Evolutionary conservation across 2,113 vertebrate species (phyloP), one percentile per base, ranked within the genome.

Genomic region (Colaptes auratus): DNA sequence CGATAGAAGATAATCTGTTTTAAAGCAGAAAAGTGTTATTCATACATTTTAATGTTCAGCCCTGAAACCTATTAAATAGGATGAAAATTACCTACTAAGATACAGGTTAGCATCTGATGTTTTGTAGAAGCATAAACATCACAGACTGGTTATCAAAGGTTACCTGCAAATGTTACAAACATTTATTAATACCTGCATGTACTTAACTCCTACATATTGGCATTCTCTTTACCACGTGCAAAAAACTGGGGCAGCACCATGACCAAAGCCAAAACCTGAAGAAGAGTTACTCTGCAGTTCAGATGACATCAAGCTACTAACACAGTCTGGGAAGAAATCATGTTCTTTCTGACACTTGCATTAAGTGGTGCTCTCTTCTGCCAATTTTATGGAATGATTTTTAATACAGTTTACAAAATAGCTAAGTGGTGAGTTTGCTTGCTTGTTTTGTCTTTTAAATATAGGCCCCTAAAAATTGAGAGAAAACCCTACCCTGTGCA

Each of bases 391-490:
- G n/a, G 20, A 25, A 27, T 20, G 14, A 19, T 15, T 44, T 27
- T 23, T 8, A 9, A 50, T 6, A 13, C 12, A 10, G 10, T 69
- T 80, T 25, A 67, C 31, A 36, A 74, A 42, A 42, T 61, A 67
- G 67, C 15, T 46, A 55, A 35, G 6, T 2, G 1, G 6, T 0
- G 7, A 21, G 44, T 67, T n/a, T 18, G 2, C 18, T 61, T n/a
- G 17, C 24, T 70, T 46, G 46, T 13, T 60, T 74, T 69, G 36
- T 44, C 6, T 63, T 55, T 63, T 76, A 64, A 82, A 33, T 15
- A 85, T 27, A 67, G 27, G 28, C 15, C 5, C 24, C 28, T 39
- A 66, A 67, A 66, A 55, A 5, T 15, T 59, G 35, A 80, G 18
- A 90, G n/a, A 67, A 88, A 82, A 64, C 12, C 3, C 15, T 72